Base-by-base conservation (phyloP, 1,140 invertebrate genomes). In the Drosophila ambigua region DNA sequence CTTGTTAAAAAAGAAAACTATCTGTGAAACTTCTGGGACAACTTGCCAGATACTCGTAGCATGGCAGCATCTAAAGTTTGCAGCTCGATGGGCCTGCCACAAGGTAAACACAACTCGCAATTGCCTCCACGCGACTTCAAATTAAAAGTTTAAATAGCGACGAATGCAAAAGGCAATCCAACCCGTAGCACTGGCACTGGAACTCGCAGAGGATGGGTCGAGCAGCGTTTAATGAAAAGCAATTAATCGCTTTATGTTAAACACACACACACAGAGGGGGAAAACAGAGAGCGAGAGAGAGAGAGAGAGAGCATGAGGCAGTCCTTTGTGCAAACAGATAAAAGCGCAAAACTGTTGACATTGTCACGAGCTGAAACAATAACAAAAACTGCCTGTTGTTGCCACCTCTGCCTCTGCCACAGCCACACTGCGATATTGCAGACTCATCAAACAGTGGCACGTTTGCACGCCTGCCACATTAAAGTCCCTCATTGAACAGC, bases 201-300 rank as follows among this genome's bases (percentile, higher is more conserved):
- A 7, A 9, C 31, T 31, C 2, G 35, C 4, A 13, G 4, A 15
- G 23, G n/a, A 20, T n/a, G 24, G 20, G 35, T 50, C 39, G 54
- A 71, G 60, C 53, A 5, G 16, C 55, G 71, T 74, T 82, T 87
- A 85, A 85, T 87, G 83, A 88, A 87, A 87, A 87, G 78, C 84
- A 87, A 87, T 87, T 87, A 87, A 87, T 87, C 82, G 83, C 74
- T 87, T 87, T 87, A 82, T 87, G 74, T 88, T 88, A 62, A 76
- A 55, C 79, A 85, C 77, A 84, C 72, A 87, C 52, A 57, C 44
- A 45, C 43, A 28, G 49, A 53, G 26, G 9, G 8, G 9, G 3
- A 8, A 63, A 54, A 35, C 2, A 62, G n/a, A 43, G 28, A 35
- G 45, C 7, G n/a, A n/a, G 28, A 9, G 0, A 20, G 23, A 43